These are phyloP conservation scores for Trachelus troglodyta DNA, from an alignment of 2,888 invertebrate species.

Conservation along the genomic window DNA sequence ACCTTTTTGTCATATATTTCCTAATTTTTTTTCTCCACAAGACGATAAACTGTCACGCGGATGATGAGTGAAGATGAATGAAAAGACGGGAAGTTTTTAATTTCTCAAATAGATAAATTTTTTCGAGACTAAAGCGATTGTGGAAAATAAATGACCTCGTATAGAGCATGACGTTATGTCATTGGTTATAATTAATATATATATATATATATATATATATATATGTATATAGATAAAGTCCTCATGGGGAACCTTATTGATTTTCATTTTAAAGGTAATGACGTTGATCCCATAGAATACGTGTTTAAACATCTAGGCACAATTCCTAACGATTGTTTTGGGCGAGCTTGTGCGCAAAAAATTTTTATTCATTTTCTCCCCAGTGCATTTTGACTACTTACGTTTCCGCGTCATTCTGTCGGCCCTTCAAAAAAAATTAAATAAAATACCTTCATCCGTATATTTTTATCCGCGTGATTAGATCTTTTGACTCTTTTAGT, in stretches of 20 bases:
- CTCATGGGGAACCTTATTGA: constrained; percentile 25
- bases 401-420: background rate
- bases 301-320: constrained; percentile 60
- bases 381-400: background rate
- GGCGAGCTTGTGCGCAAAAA: constrained; percentile 54
- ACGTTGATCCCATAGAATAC: constrained; percentile 62
- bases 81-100: constrained; percentile 3
- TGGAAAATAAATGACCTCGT: constrained; percentile 4
- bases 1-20: constrained; percentile 16
- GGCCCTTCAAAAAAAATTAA: background rate
- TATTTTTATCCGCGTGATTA: background rate
- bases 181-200: constrained; percentile 27
- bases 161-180: background rate
- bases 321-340: constrained; percentile 61
- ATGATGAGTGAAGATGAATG: background rate
- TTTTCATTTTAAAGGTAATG: constrained; percentile 43
- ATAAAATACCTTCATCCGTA: too few relatives aligned
- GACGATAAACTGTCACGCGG: background rate
- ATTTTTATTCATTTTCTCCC: background rate
- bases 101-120: background rate
- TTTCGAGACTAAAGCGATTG: background rate
- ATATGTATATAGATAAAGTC: constrained; percentile 24
- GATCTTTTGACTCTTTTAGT: background rate
- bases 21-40: background rate
- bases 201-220: constrained; percentile 23